phyloP scores from a whole-genome alignment of 2,888 invertebrate genomes.

The Dusona sp. region DNA sequence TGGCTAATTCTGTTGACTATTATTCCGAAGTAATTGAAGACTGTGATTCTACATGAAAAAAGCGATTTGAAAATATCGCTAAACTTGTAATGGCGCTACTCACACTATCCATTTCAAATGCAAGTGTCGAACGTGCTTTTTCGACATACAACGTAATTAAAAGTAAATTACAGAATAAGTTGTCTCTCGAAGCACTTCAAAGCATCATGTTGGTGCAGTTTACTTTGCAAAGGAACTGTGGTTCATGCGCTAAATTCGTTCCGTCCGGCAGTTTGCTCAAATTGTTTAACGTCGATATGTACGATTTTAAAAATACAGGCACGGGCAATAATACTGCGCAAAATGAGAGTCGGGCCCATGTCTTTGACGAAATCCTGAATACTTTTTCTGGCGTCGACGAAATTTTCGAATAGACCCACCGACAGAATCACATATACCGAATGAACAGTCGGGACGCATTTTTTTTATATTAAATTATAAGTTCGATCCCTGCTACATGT shows the following conservation, averaged over 20 bases:
- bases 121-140: slow-evolving; percentile 70
- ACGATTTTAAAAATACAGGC: slow-evolving; percentile 44
- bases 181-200: slow-evolving; percentile 48
- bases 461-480: neutral
- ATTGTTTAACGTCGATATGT: slow-evolving; percentile 50
- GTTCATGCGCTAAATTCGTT: slow-evolving; percentile 35
- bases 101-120: slow-evolving; percentile 68
- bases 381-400: neutral
- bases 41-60: slow-evolving; percentile 53
- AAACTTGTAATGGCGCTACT: slow-evolving; percentile 62
- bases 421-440: too few relatives aligned
- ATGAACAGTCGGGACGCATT: neutral
- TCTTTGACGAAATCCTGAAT: neutral
- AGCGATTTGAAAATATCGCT: slow-evolving; percentile 67
- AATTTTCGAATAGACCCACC: neutral
- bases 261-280: slow-evolving; percentile 43
- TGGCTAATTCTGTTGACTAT: slow-evolving; percentile 56
- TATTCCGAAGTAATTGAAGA: slow-evolving; percentile 55
- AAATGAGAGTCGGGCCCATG: neutral
- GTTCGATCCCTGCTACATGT: too few relatives aligned
- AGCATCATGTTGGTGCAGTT: slow-evolving; percentile 51
- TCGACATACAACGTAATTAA: slow-evolving; percentile 62
- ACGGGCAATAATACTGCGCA: neutral
- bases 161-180: slow-evolving; percentile 58
- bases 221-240: slow-evolving; percentile 27